Base-by-base conservation (phyloP, 2,797 vertebrate species). In the Sebastes cheni region DNA sequence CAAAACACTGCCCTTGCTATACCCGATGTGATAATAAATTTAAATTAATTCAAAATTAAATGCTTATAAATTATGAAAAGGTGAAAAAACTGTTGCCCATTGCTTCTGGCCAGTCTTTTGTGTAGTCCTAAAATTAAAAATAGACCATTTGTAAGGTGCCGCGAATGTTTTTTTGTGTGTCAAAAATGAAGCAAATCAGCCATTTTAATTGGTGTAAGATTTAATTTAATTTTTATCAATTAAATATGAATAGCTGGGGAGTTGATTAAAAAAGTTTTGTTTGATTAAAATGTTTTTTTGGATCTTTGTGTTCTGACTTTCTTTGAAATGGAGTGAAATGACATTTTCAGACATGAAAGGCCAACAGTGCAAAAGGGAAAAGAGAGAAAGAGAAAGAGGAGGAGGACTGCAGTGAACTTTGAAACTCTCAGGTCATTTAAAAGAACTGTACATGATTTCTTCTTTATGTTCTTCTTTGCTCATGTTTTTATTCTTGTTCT, bases 1-100 rank as follows among this genome's bases (percentile, higher is more conserved):
- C 62, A 86, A 72, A 83, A 80, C 67, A 39, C 75, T 91, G 89
- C 83, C 91, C 91, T 92, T 89, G 90, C 90, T 91, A 78, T 79
- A 67, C 54, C 75, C 11, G 61, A 46, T 75, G 59, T 67, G 60
- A 83, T 86, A 80, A 90, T 89, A 71, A 5, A 73, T 85, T 77
- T 34, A 69, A 85, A 88, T 83, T 8, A 68, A 83, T 80, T 90
- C 42, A 60, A 80, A 91, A 85, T 88, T 11, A 80, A 87, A 84
- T 64, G 58, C 76, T 77, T 71, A 64, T 75, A 75, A 89, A 83
- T 73, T 71, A 60, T 54, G 60, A 85, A 81, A 82, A 78, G 79
- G 64, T 76, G 69, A 81, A 69, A 68, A 62, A 72, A 75, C 84
- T 52, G 74, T 72, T 50, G 54, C 9, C 27, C 61, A 67, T 46